Conservation (phyloP, 2,797 vertebrate genomes). For the Sphaeramia orbicularis region DNA sequence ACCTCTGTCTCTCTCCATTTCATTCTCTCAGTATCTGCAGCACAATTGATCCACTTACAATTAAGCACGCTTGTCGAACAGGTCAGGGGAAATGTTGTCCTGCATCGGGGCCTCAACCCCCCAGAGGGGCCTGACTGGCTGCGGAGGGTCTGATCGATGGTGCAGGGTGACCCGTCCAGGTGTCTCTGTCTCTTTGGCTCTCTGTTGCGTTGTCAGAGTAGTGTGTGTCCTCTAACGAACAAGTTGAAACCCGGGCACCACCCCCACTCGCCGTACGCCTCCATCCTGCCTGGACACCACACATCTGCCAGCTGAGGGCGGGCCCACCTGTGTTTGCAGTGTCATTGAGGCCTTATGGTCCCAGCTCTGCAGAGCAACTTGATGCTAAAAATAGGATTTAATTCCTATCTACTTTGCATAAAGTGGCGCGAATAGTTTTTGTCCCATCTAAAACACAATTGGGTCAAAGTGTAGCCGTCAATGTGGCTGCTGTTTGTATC, state of each 20-base stretch:
- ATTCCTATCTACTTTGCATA: constrained; percentile 38
- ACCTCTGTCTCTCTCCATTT: constrained; percentile 60
- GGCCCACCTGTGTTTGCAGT: constrained; percentile 67
- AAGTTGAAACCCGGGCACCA: constrained; percentile 14
- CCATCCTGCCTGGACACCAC: constrained; percentile 36
- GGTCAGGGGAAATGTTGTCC: constrained; percentile 75
- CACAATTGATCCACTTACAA: constrained; percentile 77
- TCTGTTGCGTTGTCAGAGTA: constrained; percentile 30
- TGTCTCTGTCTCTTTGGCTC: constrained; percentile 44
- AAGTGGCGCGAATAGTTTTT: constrained; percentile 31
- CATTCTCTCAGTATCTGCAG: constrained; percentile 68
- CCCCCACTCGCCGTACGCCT: constrained; percentile 1
- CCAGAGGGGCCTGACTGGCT: constrained; percentile 31
- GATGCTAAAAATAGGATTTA: constrained; percentile 52
- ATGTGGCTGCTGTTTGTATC: too few species aligned
- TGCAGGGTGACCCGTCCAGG: constrained; percentile 71
- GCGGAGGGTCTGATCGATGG: constrained; percentile 64
- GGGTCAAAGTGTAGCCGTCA: not conserved
- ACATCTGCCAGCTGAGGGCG: constrained; percentile 58
- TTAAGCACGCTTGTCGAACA: constrained; percentile 80
- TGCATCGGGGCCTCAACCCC: constrained; percentile 35
- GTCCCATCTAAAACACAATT: not conserved
- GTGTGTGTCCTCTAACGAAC: constrained; percentile 63
- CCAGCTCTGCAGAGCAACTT: constrained; percentile 37
- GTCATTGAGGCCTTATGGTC: constrained; percentile 75